A percentile compares a stretch with the other conserved stretches of the same genome.
Evolutionary conservation across 2,888 invertebrate species (phyloP).

Genomic region (Mystacides longicornis): DNA sequence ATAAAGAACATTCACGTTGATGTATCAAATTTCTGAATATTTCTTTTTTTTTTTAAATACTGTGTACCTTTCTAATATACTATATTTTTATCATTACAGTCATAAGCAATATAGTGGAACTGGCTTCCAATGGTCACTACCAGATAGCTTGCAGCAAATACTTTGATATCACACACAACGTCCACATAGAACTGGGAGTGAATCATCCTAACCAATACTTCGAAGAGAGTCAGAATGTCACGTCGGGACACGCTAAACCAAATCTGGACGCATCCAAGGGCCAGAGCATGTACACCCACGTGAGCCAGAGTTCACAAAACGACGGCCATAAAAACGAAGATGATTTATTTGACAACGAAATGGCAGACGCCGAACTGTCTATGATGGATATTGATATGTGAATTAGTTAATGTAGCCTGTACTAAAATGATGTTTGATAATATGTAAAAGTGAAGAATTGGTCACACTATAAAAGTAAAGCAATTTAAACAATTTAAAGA

Average conservation of each 20-base stretch:
- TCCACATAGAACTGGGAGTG: slow-evolving; percentile 58
- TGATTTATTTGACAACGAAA: slow-evolving; percentile 6
- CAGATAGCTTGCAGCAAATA: slow-evolving; percentile 86
- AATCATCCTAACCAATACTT: slow-evolving; percentile 92
- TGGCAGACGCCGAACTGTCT: slow-evolving; percentile 9
- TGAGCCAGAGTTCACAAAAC: slow-evolving; percentile 10
- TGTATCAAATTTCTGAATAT: too few relatives aligned
- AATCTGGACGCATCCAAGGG: slow-evolving; percentile 18
- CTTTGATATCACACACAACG: slow-evolving; percentile 67
- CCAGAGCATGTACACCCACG: slow-evolving; percentile 12
- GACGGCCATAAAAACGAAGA: slow-evolving; percentile 6
- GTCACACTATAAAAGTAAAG: too few relatives aligned
- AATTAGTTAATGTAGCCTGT: too few relatives aligned
- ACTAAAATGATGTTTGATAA: too few relatives aligned
- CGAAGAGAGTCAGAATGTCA: slow-evolving; percentile 64
- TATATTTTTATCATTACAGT: slow-evolving; percentile 42
- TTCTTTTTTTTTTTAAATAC: too few relatives aligned
- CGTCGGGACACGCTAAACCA: slow-evolving; percentile 37
- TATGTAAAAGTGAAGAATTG: too few relatives aligned
- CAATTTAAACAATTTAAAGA: too few relatives aligned
- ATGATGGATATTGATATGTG: slow-evolving; percentile 8
- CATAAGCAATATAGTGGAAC: slow-evolving; percentile 61
- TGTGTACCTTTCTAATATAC: not conserved
- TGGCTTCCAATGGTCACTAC: slow-evolving; percentile 70
- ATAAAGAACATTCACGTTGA: too few relatives aligned